Percentiles rank a stretch among this genome's conserved stretches.
Conservation (phyloP, 2,888 invertebrate genomes). For the Pristionchus arcanus region DNA sequence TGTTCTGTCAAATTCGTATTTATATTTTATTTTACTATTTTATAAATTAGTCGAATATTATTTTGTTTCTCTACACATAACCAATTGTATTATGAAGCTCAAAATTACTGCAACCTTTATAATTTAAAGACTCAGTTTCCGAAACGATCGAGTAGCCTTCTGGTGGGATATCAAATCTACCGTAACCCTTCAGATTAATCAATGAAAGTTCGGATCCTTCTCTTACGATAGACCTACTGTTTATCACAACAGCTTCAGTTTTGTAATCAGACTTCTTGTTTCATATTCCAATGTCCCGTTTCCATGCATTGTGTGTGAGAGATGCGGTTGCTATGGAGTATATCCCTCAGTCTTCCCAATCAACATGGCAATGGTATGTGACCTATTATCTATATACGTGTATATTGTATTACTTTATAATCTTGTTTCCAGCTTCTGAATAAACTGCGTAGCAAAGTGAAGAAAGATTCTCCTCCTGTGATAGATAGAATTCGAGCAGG, state of each 20-base stretch:
- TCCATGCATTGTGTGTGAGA: conserved; percentile 26
- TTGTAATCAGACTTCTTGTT: background rate
- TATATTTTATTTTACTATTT: no score
- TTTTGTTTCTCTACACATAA: no score
- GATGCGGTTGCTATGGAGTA: conserved; percentile 44
- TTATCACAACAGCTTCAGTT: background rate
- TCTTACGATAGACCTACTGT: no score
- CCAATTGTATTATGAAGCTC: no score
- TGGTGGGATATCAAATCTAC: no score
- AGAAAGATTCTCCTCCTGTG: conserved; percentile 8
- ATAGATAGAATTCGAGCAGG: conserved; percentile 44
- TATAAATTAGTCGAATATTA: no score
- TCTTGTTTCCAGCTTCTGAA: conserved; percentile 51
- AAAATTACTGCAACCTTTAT: no score
- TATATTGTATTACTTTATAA: background rate
- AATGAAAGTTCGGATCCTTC: no score
- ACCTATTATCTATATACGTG: background rate
- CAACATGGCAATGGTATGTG: conserved; percentile 55
- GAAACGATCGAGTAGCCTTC: no score
- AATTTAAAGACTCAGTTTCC: no score
- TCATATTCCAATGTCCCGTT: background rate
- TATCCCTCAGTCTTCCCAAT: conserved; percentile 21
- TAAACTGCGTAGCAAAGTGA: conserved; percentile 22
- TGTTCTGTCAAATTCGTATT: no score
- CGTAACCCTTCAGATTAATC: no score